These are phyloP conservation scores for Coleophora deauratella DNA, from an alignment of 2,888 invertebrate species.

Conservation along the genomic window DNA sequence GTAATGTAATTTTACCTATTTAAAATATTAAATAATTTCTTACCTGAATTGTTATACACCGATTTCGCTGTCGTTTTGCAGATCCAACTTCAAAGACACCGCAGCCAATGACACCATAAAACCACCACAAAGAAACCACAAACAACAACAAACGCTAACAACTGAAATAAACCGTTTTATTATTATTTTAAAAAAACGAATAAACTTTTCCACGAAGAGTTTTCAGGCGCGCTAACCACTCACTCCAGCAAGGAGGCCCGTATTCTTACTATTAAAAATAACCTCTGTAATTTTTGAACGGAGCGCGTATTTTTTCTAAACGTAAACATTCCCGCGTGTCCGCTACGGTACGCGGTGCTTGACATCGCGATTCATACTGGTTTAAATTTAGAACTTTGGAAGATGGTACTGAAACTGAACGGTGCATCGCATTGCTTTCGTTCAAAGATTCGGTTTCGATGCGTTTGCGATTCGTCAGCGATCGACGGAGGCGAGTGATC, in stretches of 20 bases:
- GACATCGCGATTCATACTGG: slow-evolving; percentile 66
- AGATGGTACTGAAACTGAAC: neutral
- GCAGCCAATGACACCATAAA: neutral
- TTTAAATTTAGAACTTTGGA: slow-evolving; percentile 53
- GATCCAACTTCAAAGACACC: slow-evolving; percentile 8
- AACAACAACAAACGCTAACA: slow-evolving; percentile 23
- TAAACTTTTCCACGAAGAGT: slow-evolving; percentile 17
- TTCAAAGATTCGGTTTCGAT: slow-evolving; percentile 13
- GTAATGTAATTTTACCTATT: too few species aligned
- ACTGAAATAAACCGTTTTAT: slow-evolving; percentile 18
- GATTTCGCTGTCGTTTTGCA: neutral
- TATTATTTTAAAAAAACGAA: too few species aligned
- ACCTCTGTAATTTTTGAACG: slow-evolving; percentile 22
- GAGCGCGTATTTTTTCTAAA: slow-evolving; percentile 24
- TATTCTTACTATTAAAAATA: slow-evolving; percentile 53
- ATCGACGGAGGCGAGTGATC: slow-evolving; percentile 20
- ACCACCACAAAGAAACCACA: slow-evolving; percentile 19
- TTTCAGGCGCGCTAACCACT: slow-evolving; percentile 15
- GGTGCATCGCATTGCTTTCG: slow-evolving; percentile 4
- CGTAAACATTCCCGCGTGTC: slow-evolving; percentile 34
- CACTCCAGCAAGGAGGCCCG: slow-evolving; percentile 24
- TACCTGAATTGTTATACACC: slow-evolving; percentile 15
- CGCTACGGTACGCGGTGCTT: slow-evolving; percentile 40
- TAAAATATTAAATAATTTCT: too few species aligned
- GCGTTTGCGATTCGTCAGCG: slow-evolving; percentile 18